Evolutionary conservation across 2,797 vertebrate genomes (phyloP).

Genomic region (Lagocephalus sceleratus): DNA sequence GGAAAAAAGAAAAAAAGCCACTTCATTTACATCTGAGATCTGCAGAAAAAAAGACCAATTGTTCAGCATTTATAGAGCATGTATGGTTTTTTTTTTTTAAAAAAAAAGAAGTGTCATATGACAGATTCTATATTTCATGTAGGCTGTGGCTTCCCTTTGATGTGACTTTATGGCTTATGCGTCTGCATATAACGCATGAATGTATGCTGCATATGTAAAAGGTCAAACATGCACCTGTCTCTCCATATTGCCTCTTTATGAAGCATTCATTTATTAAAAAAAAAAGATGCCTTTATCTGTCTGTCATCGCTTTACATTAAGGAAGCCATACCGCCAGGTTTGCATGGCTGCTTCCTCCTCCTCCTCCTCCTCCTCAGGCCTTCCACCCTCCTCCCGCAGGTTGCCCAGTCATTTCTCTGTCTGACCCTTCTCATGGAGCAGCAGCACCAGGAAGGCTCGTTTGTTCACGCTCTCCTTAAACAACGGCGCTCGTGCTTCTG

Average conservation of each 20-base stretch:
- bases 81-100: too few relatives aligned
- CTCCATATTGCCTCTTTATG: not conserved
- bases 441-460: conserved; percentile 49
- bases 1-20: conserved; percentile 44
- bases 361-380: conserved; percentile 71
- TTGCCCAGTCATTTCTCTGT: conserved; percentile 42
- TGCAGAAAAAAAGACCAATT: conserved; percentile 37
- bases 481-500: conserved; percentile 10
- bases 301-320: conserved; percentile 75
- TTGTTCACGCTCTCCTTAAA: conserved; percentile 25
- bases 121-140: too few relatives aligned
- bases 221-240: not conserved
- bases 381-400: conserved; percentile 65
- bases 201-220: too few relatives aligned
- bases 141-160: too few relatives aligned
- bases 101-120: too few relatives aligned
- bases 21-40: conserved; percentile 32
- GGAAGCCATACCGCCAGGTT: conserved; percentile 69
- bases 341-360: conserved; percentile 67
- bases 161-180: too few relatives aligned
- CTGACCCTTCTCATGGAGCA: conserved; percentile 55
- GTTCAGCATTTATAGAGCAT: conserved; percentile 9
- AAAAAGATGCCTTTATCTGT: conserved; percentile 23
- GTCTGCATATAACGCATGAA: too few relatives aligned
- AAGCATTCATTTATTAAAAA: not conserved